Evolutionary conservation across 2,888 invertebrate species (phyloP), one percentile per base, ranked within the genome.

Genomic region (Amiota mariae): DNA sequence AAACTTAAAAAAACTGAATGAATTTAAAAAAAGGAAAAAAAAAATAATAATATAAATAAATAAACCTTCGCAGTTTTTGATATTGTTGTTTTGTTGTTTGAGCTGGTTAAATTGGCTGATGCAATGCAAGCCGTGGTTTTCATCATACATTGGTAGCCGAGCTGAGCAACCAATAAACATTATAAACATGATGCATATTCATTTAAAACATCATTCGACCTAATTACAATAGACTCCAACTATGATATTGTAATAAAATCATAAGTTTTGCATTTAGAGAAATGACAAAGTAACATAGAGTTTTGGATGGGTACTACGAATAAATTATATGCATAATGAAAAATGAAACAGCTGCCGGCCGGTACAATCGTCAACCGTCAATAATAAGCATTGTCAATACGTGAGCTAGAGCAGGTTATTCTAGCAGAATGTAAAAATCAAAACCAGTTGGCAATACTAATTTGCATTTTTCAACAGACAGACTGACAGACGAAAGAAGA

Each of bases 51-150:
- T n/a, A 66, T 12, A 46, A 66, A 74, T 59, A 75, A 73, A 47
- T 13, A 59, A 61, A 61, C 48, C 36, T 36, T 36, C 36, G 36
- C 2, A 36, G 36, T 36, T 36, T 36, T 36, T 36, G 36, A 36
- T 36, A 36, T 36, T 36, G 2, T 36, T 36, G 36, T 6, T 36
- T 36, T 36, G 36, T 36, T 36, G 36, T 36, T 36, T 36, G 36
- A 36, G 77, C 78, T 73, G 66, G 68, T 72, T 64, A 71, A 83
- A 88, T 83, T 85, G 88, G 89, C 87, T 89, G 88, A 89, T 88
- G 88, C 89, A 89, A 89, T 89, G 80, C 75, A 80, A 73, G 76
- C 77, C 64, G 81, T 79, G 81, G 70, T 81, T 89, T 85, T 84
- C 89, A 82, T 88, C 87, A 36, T 36, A 6, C 36, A 36, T 36